Evolutionary conservation across 2,797 vertebrate species (phyloP).

Genomic region (Sebastes taczanowskii): DNA sequence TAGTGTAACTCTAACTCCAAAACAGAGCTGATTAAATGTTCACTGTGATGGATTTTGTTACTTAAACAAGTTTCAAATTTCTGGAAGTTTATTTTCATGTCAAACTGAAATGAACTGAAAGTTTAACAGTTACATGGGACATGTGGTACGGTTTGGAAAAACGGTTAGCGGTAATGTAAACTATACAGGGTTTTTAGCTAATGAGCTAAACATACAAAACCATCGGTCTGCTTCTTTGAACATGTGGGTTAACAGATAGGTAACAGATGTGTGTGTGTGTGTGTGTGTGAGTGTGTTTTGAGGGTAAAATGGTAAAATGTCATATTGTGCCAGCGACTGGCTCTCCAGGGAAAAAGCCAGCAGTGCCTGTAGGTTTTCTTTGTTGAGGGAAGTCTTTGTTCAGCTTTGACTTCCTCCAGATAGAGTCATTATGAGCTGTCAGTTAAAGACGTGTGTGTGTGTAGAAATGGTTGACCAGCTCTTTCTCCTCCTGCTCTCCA

Average conservation of each 20-base stretch:
- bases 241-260: slow-evolving; percentile 11
- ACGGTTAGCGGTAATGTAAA: neutral
- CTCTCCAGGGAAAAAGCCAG: slow-evolving; percentile 56
- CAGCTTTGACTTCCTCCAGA: slow-evolving; percentile 51
- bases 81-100: neutral
- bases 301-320: slow-evolving; percentile 52
- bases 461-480: slow-evolving; percentile 16
- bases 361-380: slow-evolving; percentile 57
- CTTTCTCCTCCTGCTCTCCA: slow-evolving; percentile 12
- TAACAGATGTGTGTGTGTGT: slow-evolving; percentile 34
- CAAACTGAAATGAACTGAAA: neutral
- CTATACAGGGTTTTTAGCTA: slow-evolving; percentile 4
- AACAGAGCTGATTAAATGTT: neutral
- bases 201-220: slow-evolving; percentile 24
- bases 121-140: neutral
- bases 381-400: slow-evolving; percentile 68
- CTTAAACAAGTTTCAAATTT: neutral
- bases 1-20: neutral
- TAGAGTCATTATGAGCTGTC: slow-evolving; percentile 54
- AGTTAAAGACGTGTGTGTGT: slow-evolving; percentile 44
- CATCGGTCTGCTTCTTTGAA: slow-evolving; percentile 11
- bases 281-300: neutral
- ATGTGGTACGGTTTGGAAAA: neutral
- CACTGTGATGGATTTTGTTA: neutral
- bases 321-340: slow-evolving; percentile 42